phyloP scores from a whole-genome alignment of 2,888 invertebrate species.

The Salticus scenicus region DNA sequence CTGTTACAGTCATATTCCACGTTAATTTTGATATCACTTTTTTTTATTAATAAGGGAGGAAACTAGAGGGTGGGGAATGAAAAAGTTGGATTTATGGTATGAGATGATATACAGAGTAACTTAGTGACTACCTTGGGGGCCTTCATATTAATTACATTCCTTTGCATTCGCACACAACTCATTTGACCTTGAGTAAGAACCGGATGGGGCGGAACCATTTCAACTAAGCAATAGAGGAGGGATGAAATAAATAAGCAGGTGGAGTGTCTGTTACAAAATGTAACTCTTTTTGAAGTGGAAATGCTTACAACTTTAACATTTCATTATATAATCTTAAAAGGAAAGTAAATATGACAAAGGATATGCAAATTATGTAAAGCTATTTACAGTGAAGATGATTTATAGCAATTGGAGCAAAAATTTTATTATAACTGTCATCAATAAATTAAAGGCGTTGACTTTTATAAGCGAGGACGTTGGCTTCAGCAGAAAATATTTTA shows the following conservation, averaged over 20 bases:
- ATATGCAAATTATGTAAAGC: no score
- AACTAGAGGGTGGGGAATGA: neutral
- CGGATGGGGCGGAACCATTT: conserved; percentile 22
- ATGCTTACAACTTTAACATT: no score
- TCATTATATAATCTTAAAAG: no score
- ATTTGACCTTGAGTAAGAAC: conserved; percentile 44
- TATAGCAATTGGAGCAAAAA: no score
- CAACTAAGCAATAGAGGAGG: neutral
- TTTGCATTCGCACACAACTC: conserved; percentile 10
- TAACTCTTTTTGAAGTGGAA: no score
- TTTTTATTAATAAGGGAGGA: no score
- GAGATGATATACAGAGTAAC: neutral
- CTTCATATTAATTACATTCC: conserved; percentile 45
- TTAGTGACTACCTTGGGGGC: conserved; percentile 12
- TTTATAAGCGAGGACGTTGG: neutral
- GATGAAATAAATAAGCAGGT: conserved; percentile 18
- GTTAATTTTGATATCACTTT: no score
- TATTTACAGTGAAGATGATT: no score
- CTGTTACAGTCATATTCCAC: no score
- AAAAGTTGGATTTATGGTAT: no score
- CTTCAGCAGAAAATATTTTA: neutral
- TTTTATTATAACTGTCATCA: no score
- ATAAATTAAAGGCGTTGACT: conserved; percentile 9
- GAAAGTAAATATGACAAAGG: no score
- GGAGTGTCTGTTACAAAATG: conserved; percentile 13